Conservation (phyloP, 2,113 vertebrate genomes). For the Cnemophilus loriae region DNA sequence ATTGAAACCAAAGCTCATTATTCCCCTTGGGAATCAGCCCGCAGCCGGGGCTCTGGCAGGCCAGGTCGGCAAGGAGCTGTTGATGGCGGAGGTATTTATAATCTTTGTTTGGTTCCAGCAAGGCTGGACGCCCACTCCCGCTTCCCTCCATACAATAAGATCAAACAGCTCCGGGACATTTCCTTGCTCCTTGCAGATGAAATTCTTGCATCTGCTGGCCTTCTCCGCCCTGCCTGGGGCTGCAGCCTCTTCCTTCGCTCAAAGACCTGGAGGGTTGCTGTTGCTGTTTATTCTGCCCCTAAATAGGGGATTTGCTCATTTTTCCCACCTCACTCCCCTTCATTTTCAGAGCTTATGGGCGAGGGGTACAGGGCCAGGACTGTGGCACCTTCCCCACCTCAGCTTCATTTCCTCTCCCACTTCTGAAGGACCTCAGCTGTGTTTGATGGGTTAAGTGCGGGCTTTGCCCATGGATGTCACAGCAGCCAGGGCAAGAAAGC, state of each 20-base stretch:
- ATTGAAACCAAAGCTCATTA: not conserved
- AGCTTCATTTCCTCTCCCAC: not conserved
- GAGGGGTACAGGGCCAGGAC: not conserved
- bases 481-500: accelerated
- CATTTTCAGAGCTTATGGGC: not conserved
- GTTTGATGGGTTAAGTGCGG: accelerated
- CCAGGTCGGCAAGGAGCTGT: not conserved
- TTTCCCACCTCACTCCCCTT: not conserved
- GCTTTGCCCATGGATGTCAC: not conserved
- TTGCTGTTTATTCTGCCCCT: not conserved
- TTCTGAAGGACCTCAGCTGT: not conserved
- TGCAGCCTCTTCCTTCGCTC: not conserved
- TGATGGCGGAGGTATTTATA: conserved; percentile 11
- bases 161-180: conserved; percentile 47
- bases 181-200: conserved; percentile 23
- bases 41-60: not conserved
- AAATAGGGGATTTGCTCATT: not conserved
- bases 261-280: not conserved
- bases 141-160: conserved; percentile 56
- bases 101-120: conserved; percentile 57
- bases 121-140: conserved; percentile 29
- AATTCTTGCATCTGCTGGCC: conserved; percentile 6
- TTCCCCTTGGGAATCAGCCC: conserved; percentile 21
- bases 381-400: not conserved
- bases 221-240: not conserved